Conservation (phyloP, 1,140 invertebrate species). For the Drosophila prosaltans region DNA sequence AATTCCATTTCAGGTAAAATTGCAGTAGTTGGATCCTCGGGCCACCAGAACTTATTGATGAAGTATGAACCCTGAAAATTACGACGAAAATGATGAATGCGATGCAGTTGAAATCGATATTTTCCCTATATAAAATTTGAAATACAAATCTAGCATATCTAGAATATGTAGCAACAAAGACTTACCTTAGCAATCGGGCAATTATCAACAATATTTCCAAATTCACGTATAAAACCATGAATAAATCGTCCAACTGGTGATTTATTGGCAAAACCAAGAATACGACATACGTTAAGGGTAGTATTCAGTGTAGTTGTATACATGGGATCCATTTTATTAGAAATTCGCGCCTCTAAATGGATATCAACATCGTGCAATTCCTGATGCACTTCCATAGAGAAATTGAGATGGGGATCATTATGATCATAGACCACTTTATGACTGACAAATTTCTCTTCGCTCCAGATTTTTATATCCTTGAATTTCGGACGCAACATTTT, state of each 20-base stretch:
- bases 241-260: conserved; percentile 71
- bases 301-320: conserved; percentile 62
- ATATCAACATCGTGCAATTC: conserved; percentile 65
- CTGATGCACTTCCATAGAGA: conserved; percentile 70
- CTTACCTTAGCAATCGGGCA: conserved; percentile 75
- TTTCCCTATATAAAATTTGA: conserved; percentile 52
- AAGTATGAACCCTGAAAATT: conserved; percentile 78
- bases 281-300: conserved; percentile 70
- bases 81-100: conserved; percentile 40
- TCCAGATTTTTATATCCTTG: conserved; percentile 71
- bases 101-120: conserved; percentile 53
- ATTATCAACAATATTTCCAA: conserved; percentile 67
- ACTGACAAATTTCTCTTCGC: conserved; percentile 67
- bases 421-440: conserved; percentile 68
- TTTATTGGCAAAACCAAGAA: conserved; percentile 58
- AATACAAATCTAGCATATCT: neutral
- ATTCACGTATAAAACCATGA: conserved; percentile 64
- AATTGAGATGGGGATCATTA: conserved; percentile 74
- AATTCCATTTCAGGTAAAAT: conserved; percentile 74
- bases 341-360: conserved; percentile 56
- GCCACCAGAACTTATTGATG: conserved; percentile 79
- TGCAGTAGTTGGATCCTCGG: conserved; percentile 71
- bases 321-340: conserved; percentile 61
- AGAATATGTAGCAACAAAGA: neutral
- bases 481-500: conserved; percentile 80